Evolutionary conservation across 2,797 vertebrate genomes (phyloP), one percentile per base, ranked within the genome.

Genomic region (Sebastes melanostomus): DNA sequence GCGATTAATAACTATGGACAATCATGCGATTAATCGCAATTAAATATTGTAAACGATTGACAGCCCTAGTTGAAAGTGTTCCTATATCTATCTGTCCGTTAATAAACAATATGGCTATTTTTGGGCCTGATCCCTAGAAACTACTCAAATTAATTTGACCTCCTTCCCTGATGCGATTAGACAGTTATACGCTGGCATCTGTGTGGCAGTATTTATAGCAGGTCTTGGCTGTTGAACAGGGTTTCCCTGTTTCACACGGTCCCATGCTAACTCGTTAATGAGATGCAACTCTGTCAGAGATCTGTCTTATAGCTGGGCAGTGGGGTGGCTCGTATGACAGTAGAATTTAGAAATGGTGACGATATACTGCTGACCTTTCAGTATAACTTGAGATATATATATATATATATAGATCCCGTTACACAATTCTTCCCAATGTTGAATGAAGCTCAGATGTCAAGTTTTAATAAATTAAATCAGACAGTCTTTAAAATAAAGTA

Each of bases 121-220:
- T 50, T 24, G 27, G 36, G 27, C 4, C 18, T 58, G 18, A 69
- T 74, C 66, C 68, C 27, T 13, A 66, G 54, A 83, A 83, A 66
- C 69, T 13, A 11, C 56, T 78, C 29, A 71, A 55, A 76, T 86
- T 61, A 83, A 90, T 89, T 78, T 77, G 73, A 73, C 83, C 78
- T 78, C 71, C 30, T 75, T 88, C 61, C 18, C 66, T 81, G 69
- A 88, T 83, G 68, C 25, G 72, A 79, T 88, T 83, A 85, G 58
- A 63, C 42, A 59, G 25, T 71, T 77, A 72, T 72, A 83, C 56
- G 46, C 63, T 71, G 79, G 72, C 82, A 50, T 69, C 73, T 52
- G 56, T 46, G 74, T 30, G 59, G 30, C 10, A 2, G 89, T 91
- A 86, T 89, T 91, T 86, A 86, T 88, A 87, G 89, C 75, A 59